phyloP scores from a whole-genome alignment of 2,888 invertebrate species.

The Rhogogaster chlorosoma region DNA sequence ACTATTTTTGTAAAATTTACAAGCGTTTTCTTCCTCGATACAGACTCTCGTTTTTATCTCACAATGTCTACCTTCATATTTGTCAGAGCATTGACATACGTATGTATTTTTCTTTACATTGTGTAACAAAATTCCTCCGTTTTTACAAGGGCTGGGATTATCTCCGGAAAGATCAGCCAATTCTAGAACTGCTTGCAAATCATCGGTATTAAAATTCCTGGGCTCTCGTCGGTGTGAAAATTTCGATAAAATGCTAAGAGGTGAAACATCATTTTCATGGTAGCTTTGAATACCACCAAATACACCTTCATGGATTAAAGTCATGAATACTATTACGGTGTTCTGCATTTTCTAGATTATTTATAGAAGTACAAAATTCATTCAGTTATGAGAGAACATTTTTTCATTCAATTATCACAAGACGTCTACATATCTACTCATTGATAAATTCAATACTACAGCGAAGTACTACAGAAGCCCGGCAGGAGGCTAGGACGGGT shows the following conservation, averaged over 20 bases:
- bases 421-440: background rate
- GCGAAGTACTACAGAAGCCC: background rate
- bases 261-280: background rate
- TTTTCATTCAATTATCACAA: background rate
- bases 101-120: slow-evolving; percentile 23
- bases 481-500: background rate
- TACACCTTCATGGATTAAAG: background rate
- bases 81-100: slow-evolving; percentile 34
- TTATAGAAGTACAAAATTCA: background rate
- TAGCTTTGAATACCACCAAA: background rate
- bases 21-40: slow-evolving; percentile 23
- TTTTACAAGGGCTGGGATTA: slow-evolving; percentile 28
- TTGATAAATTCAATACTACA: background rate
- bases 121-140: slow-evolving; percentile 33
- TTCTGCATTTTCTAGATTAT: slow-evolving; percentile 11
- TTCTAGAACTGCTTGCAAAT: background rate
- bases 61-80: slow-evolving; percentile 43
- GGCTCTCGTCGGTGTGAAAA: slow-evolving; percentile 12
- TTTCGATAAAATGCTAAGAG: slow-evolving; percentile 25
- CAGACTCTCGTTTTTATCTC: slow-evolving; percentile 41
- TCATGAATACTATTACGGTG: slow-evolving; percentile 4
- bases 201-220: background rate
- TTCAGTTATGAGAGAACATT: background rate
- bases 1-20: slow-evolving; percentile 3
- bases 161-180: background rate